Base-by-base conservation (phyloP, 2,113 vertebrate genomes). In the human (Homo sapiens) region DNA sequence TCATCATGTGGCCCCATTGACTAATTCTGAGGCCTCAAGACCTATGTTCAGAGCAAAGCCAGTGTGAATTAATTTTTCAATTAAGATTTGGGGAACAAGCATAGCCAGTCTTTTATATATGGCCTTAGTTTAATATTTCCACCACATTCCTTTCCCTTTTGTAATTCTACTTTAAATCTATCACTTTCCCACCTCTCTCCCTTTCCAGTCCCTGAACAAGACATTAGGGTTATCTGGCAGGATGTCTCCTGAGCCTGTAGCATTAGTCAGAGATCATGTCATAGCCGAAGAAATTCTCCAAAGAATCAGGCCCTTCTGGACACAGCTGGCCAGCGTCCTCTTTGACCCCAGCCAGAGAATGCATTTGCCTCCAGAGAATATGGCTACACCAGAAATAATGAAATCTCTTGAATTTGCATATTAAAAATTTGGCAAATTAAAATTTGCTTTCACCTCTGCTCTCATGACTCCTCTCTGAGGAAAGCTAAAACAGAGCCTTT, bases 111-210 rank as follows among this genome's bases (percentile, higher is more conserved):
- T 93, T 97, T 79, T 89, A 7, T 79, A 30, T 30, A 70, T 27
- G 81, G 50, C 25, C 52, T 94, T 70, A 7, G 55, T 90, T 90
- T 95, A 95, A 68, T 88, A 38, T 96, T 97, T 93, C 86, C 57
- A 82, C 68, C 61, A 45, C 94, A 95, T 97, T 97, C 96, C 87
- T 93, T 94, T 96, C 93, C 80, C 70, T 87, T 96, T 81, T 52
- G 87, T 96, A 89, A 92, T 92, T 90, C 78, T 43, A 3, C 70
- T 83, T 89, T 86, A 73, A 76, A 66, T 95, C 73, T n/a, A 2
- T 86, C 1, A 0, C 78, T 43, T 85, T 82, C 80, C 72, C 78
- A 59, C 57, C 90, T 95, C 93, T 94, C 73, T 43, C 68, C 45
- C 55, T 83, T 78, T 30, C 27, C 66, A 32, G 10, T 73, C 73